Evolutionary conservation across 2,797 vertebrate species (phyloP).

Genomic region (Sarcophilus harrisii): DNA sequence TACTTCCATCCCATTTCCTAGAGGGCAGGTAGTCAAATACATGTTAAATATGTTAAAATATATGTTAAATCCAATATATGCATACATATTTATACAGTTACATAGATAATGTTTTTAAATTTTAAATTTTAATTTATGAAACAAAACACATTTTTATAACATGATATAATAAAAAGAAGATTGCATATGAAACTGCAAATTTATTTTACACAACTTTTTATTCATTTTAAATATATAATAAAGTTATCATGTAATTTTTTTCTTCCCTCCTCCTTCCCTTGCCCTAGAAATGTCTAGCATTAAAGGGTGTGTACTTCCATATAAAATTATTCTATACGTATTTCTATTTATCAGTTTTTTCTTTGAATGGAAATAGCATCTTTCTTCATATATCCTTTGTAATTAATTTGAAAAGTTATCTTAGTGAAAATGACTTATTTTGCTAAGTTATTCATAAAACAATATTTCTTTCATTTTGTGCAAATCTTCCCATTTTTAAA

Average conservation of each 20-base stretch:
- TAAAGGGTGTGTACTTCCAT: background rate
- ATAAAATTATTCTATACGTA: background rate
- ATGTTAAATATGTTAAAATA: no score
- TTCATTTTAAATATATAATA: background rate
- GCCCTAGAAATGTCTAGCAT: background rate
- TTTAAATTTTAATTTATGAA: no score
- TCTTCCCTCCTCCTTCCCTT: no score
- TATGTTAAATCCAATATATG: no score
- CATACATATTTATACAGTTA: no score
- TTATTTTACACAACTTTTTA: background rate
- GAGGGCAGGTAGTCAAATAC: no score
- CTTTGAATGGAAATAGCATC: background rate
- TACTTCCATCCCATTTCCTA: no score
- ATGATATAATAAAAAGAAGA: background rate
- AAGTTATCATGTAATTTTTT: background rate
- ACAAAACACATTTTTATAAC: no score
- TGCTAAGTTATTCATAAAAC: background rate
- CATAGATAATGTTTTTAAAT: background rate
- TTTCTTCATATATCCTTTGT: background rate
- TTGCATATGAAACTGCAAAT: background rate
- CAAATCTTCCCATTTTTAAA: background rate
- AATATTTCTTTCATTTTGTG: background rate
- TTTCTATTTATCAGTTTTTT: background rate
- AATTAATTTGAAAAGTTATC: background rate
- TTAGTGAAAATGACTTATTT: background rate